Conservation (phyloP, 2,113 vertebrate genomes). For the Coryphaenoides rupestris region DNA sequence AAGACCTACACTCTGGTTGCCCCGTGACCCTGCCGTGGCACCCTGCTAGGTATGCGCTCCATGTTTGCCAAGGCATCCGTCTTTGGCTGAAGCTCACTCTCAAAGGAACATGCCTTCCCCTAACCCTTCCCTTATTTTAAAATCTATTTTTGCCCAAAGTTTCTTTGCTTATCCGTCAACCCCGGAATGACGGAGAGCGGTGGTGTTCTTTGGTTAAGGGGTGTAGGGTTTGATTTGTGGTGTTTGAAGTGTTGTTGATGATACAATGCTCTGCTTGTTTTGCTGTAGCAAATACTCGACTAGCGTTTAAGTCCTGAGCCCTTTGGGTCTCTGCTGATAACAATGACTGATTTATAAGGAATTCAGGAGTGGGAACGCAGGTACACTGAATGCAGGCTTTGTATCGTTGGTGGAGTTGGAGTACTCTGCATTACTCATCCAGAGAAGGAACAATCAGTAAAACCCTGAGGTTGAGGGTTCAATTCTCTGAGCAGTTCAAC, state of each 20-base stretch:
- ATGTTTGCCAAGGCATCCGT: slow-evolving; percentile 81
- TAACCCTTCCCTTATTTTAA: neutral
- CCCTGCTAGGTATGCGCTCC: slow-evolving; percentile 70
- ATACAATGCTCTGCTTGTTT: too few relatives aligned
- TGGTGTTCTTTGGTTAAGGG: neutral
- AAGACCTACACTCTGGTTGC: slow-evolving; percentile 15
- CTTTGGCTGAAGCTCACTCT: slow-evolving; percentile 63
- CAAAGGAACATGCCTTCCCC: neutral
- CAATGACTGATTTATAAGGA: too few relatives aligned
- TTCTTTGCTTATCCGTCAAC: neutral
- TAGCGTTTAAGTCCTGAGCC: too few relatives aligned
- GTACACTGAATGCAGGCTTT: too few relatives aligned
- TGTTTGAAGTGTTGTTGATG: slow-evolving; percentile 1
- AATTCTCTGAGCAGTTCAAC: too few relatives aligned
- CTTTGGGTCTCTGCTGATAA: too few relatives aligned
- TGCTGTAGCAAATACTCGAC: too few relatives aligned
- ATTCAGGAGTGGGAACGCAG: too few relatives aligned
- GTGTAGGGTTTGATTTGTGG: neutral
- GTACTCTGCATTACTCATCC: too few relatives aligned
- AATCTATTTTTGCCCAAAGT: slow-evolving; percentile 4
- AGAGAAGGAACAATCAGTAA: too few relatives aligned
- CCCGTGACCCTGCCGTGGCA: slow-evolving; percentile 67
- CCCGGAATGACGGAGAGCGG: neutral
- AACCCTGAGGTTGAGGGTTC: too few relatives aligned
- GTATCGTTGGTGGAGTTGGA: too few relatives aligned